Percentiles rank a stretch among this genome's conserved stretches.
These are phyloP conservation scores for Saccostrea echinata DNA, from an alignment of 1,140 invertebrate genomes.

Conservation along the genomic window DNA sequence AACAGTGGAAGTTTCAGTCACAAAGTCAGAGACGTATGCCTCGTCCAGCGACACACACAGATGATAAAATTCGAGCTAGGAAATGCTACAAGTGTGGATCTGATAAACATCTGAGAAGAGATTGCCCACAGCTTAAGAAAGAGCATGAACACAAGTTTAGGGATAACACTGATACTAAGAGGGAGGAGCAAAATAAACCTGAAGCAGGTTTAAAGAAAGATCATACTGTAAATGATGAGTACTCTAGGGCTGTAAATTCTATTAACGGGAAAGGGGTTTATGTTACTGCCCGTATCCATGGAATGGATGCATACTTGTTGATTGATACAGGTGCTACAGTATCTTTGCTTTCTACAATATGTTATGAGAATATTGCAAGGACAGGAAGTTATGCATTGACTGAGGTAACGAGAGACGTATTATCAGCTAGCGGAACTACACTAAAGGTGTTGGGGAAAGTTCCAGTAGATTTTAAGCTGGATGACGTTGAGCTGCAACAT, in stretches of 20 bases:
- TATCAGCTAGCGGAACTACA: background rate
- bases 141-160: too few species aligned
- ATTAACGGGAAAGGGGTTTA: conserved; percentile 40
- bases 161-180: background rate
- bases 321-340: conserved; percentile 43
- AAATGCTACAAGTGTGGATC: conserved; percentile 42
- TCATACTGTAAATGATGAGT: background rate
- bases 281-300: conserved; percentile 22
- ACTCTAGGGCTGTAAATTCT: background rate
- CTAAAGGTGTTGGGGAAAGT: conserved; percentile 7
- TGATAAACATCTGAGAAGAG: conserved; percentile 20
- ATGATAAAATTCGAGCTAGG: background rate
- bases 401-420: conserved; percentile 11
- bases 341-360: conserved; percentile 24
- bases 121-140: background rate
- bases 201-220: background rate
- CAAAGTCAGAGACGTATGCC: conserved; percentile 21
- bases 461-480: background rate
- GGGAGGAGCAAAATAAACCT: background rate
- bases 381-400: background rate
- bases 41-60: background rate
- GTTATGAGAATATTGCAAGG: background rate
- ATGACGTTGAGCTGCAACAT: background rate
- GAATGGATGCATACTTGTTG: conserved; percentile 23
- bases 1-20: conserved; percentile 39